Base-by-base conservation (phyloP, 2,113 vertebrate genomes). In the Dasypus novemcinctus region DNA sequence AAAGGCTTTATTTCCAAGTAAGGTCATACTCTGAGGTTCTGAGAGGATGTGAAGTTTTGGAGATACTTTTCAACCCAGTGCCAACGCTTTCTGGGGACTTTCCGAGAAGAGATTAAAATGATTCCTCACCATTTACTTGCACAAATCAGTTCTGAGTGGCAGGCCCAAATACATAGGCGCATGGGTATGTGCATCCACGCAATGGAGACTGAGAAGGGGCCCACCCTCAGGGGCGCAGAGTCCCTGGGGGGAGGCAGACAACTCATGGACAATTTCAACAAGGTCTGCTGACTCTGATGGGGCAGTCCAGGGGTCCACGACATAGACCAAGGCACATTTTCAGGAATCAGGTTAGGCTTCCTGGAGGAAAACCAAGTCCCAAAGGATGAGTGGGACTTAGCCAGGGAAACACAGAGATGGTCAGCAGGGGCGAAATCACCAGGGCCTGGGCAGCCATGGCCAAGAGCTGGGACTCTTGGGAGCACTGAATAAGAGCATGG, bases 151-250 rank as follows among this genome's bases (percentile, higher is more conserved):
- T 9, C 18, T 0, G 21, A n/a, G 9, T 8, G 6, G 18, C 41
- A 49, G 54, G 4, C 18, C 17, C 43, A 3, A 10, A 27, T 3
- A 6, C 18, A 18, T 3, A 31, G 21, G 27, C 29, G 57, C 8
- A 1, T 23, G 72, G 33, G 31, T 4, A 1, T 1, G 41, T 29
- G 1, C 59, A 0, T 15, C 1, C 7, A 9, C 15, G 72, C 29
- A 11, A 0, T 13, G 81, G 38, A 36, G 64, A 74, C 82, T 15
- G 20, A 82, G 69, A 14, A 29, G 46, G 57, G n/a, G 23, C 49
- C 46, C 75, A 25, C 4, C 14, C 23, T 46, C 29, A 2, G 66
- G 33, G 76, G 31, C 85, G 5, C 1, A 17, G n/a, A 25, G 33
- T 36, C 54, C 52, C 5, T 2, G 2, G 3, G 5, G 23, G n/a